Evolutionary conservation across 2,113 vertebrate species (phyloP), one percentile per base, ranked within the genome.

Genomic region (Gymnocephalus cernua): DNA sequence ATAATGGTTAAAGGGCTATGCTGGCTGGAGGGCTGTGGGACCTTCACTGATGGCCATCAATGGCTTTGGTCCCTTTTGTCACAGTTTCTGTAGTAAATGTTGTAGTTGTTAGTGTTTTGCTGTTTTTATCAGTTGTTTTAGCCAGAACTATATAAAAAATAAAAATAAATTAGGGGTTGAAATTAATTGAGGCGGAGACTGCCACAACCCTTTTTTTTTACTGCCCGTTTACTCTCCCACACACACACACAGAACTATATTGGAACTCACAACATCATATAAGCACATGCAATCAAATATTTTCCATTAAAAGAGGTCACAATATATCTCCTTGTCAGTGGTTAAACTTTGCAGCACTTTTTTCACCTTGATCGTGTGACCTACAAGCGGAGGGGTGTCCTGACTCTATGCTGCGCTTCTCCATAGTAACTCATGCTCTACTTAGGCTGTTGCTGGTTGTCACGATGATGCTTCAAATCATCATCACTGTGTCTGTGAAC

Each of bases 61-160:
- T 68, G 62, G 88, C 79, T 74, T 82, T 80, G 74, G 86, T 80
- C 83, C 76, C 80, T 77, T 90, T 86, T 72, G 80, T 91, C 80
- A 70, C 57, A 29, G 77, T 87, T 88, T 93, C 58, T 87, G 80
- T 93, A 91, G 84, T 90, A 85, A 86, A 76, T 84, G 86, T 91
- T 15, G 76, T 91, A 73, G 82, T 47, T 77, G 74, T 93, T 86
- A 74, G 90, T 94, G 89, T 92, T 93, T 82, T 84, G 83, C 84
- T 92, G 90, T 93, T 91, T 91, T 85, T 72, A 65, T 83, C 44
- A 54, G 13, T 82, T 74, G n/a, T 84, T 79, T 84, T 70, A 84
- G 66, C 79, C 83, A 88, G 44, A 83, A 38, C 53, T 88, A 82
- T 66, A 69, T 62, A 75, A 65, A 41, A 82, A 82, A 63, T 70